Conservation (phyloP, 2,113 vertebrate species). For the Panthera tigris region DNA sequence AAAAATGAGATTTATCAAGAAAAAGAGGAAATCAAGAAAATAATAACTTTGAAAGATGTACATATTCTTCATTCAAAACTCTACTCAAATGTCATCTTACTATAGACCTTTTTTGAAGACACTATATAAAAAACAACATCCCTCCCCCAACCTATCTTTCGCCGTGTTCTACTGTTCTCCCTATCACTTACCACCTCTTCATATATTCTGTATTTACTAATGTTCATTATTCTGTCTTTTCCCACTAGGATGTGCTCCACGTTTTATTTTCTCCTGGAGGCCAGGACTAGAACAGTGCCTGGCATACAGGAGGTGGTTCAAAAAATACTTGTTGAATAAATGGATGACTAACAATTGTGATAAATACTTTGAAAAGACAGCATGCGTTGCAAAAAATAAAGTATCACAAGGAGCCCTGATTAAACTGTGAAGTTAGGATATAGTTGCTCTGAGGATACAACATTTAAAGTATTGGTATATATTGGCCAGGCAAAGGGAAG, state of each 20-base stretch:
- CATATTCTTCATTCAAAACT: neutral
- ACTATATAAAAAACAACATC: neutral
- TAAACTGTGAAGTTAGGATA: neutral
- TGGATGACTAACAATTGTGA: neutral
- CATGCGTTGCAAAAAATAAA: neutral
- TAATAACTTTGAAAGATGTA: neutral
- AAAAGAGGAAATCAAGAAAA: neutral
- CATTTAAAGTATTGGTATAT: neutral
- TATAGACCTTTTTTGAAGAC: neutral
- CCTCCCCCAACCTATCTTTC: neutral
- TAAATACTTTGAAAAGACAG: neutral
- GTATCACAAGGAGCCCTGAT: neutral
- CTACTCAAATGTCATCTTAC: neutral
- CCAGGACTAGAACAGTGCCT: neutral
- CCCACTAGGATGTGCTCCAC: neutral
- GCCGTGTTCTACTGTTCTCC: neutral
- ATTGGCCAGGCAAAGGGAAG: neutral
- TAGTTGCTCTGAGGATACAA: neutral
- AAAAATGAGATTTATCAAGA: neutral
- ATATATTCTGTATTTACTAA: neutral
- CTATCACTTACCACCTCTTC: neutral
- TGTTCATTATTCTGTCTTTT: neutral
- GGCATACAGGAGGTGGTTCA: neutral
- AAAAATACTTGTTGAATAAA: neutral
- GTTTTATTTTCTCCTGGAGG: neutral